Evolutionary conservation across 2,113 vertebrate genomes (phyloP).

Genomic region (Cariama cristata): DNA sequence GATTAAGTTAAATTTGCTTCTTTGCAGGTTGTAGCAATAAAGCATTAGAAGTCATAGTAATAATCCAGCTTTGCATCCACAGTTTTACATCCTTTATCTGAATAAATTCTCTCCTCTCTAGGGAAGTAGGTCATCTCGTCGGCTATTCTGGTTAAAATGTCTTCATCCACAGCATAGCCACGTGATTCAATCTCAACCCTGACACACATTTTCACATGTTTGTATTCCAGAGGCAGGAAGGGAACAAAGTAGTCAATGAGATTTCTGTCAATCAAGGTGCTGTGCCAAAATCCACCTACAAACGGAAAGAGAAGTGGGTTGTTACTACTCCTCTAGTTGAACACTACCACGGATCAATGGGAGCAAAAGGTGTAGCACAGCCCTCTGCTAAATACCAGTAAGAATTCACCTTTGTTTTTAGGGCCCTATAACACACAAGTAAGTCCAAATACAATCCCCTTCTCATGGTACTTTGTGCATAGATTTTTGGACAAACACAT

Average conservation of each 20-base stretch:
- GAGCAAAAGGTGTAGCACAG: background rate
- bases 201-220: slow-evolving; percentile 89
- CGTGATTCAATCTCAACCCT: slow-evolving; percentile 81
- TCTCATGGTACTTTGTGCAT: background rate
- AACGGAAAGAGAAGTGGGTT: background rate
- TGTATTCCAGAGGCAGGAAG: slow-evolving; percentile 92
- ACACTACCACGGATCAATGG: accelerated
- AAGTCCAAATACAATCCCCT: background rate
- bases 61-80: slow-evolving; percentile 91
- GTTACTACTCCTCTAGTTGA: background rate
- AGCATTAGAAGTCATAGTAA: slow-evolving; percentile 76
- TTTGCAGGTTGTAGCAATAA: background rate
- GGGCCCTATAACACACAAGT: background rate
- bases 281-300: slow-evolving; percentile 93
- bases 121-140: slow-evolving; percentile 90
- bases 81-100: slow-evolving; percentile 93
- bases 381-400: background rate
- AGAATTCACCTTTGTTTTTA: background rate
- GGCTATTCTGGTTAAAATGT: slow-evolving; percentile 80
- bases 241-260: slow-evolving; percentile 95
- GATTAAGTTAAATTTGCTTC: slow-evolving; percentile 26
- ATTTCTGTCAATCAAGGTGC: slow-evolving; percentile 91
- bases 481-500: background rate
- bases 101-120: slow-evolving; percentile 87
- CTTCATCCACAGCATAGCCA: slow-evolving; percentile 39